phyloP scores from a whole-genome alignment of 1,140 invertebrate genomes.

The Hirudo medicinalis region DNA sequence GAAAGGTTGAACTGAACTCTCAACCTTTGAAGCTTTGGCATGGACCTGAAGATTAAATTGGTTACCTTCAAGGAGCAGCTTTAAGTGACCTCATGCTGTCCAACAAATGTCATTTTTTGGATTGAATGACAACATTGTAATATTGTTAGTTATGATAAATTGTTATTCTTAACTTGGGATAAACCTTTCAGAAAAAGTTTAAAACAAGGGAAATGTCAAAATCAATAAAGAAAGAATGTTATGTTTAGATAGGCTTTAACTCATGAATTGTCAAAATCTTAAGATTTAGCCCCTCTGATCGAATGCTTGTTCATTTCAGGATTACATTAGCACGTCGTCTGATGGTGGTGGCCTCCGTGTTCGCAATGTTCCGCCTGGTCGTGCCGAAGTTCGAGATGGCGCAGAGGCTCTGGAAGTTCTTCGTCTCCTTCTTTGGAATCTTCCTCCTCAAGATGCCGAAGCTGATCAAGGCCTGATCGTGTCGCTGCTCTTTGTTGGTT shows the following conservation, averaged over 20 bases:
- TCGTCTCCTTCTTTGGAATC: background rate
- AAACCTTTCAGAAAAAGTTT: too few species aligned
- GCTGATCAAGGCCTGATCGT: slow-evolving; percentile 2
- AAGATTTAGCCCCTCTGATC: too few species aligned
- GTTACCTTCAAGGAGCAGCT: background rate
- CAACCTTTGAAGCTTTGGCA: too few species aligned
- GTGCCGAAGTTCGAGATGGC: background rate
- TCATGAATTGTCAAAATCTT: too few species aligned
- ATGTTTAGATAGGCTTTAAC: too few species aligned
- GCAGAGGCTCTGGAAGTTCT: slow-evolving; percentile 7
- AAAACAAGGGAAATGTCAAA: too few species aligned
- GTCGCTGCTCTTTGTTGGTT: background rate
- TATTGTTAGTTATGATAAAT: background rate
- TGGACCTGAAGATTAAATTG: background rate
- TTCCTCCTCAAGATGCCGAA: slow-evolving; percentile 11
- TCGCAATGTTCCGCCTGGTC: background rate
- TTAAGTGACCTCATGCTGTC: background rate
- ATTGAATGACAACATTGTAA: too few species aligned
- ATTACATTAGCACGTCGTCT: background rate
- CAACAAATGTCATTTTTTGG: background rate
- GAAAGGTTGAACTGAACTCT: background rate
- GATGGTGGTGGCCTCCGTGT: background rate
- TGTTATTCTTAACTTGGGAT: too few species aligned
- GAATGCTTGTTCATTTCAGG: background rate
- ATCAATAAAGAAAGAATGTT: too few species aligned